Percentiles rank a stretch among this genome's conserved stretches.
phyloP scores from a whole-genome alignment of 2,797 vertebrate species.

The Phalloptychus januarius region DNA sequence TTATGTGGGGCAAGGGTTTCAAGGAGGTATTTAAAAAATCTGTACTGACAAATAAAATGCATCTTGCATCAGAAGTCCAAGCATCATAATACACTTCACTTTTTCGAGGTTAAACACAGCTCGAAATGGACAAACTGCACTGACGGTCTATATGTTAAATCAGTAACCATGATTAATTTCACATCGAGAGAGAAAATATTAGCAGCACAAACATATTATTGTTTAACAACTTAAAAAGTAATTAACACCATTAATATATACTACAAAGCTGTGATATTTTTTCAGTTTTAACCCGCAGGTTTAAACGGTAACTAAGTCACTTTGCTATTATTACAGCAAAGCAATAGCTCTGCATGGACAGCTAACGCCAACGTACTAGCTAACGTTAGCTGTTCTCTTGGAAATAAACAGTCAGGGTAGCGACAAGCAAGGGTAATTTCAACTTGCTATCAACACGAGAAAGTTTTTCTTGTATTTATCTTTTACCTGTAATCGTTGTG shows the following conservation, averaged over 20 bases:
- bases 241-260: neutral
- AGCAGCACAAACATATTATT: neutral
- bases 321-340: neutral
- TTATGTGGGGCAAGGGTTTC: too few species aligned
- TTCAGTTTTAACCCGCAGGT: neutral
- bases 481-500: neutral
- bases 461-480: slow-evolving; percentile 23
- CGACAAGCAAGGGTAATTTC: neutral
- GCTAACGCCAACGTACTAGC: slow-evolving; percentile 21
- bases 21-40: neutral
- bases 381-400: slow-evolving; percentile 28
- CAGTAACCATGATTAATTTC: neutral
- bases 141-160: neutral
- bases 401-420: neutral
- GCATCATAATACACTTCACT: neutral
- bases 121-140: neutral
- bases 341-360: neutral
- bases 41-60: neutral
- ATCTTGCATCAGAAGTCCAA: neutral
- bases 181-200: slow-evolving; percentile 7
- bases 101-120: neutral
- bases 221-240: neutral
- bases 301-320: neutral
- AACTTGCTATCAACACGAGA: neutral
- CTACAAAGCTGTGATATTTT: neutral